phyloP scores from a whole-genome alignment of 1,140 invertebrate genomes.

The Portunus trituberculatus region DNA sequence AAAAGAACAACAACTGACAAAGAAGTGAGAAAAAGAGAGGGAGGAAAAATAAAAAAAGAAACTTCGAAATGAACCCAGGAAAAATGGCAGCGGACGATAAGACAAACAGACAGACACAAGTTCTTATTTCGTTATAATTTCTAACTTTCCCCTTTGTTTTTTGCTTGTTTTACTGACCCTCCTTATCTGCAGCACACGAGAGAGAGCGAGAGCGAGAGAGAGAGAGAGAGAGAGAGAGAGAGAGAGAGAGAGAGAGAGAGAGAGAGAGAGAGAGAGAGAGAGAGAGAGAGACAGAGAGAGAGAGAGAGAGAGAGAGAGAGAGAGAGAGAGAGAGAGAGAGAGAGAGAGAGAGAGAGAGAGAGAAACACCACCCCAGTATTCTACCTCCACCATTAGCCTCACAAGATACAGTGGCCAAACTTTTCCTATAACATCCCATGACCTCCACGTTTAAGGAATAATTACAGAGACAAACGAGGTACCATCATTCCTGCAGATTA shows the following conservation, averaged over 20 bases:
- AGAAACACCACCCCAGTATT: too few species aligned
- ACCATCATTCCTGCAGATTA: neutral
- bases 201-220: constrained; percentile 4
- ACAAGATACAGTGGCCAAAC: neutral
- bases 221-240: constrained; percentile 50
- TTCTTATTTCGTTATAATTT: too few species aligned
- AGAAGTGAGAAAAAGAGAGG: neutral
- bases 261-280: constrained; percentile 51
- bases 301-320: constrained; percentile 52
- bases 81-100: neutral
- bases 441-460: neutral
- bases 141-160: too few species aligned
- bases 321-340: constrained; percentile 52
- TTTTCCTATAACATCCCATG: neutral
- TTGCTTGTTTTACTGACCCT: too few species aligned
- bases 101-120: neutral
- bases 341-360: constrained; percentile 52
- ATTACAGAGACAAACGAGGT: neutral
- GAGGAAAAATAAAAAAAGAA: neutral
- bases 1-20: neutral
- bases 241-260: constrained; percentile 50
- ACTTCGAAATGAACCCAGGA: too few species aligned
- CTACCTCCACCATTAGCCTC: neutral
- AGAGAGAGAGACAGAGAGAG: constrained; percentile 50
- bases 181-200: too few species aligned